Evolutionary conservation across 2,113 vertebrate genomes (phyloP), one percentile per base, ranked within the genome.

Genomic region (Donacobius atricapilla): DNA sequence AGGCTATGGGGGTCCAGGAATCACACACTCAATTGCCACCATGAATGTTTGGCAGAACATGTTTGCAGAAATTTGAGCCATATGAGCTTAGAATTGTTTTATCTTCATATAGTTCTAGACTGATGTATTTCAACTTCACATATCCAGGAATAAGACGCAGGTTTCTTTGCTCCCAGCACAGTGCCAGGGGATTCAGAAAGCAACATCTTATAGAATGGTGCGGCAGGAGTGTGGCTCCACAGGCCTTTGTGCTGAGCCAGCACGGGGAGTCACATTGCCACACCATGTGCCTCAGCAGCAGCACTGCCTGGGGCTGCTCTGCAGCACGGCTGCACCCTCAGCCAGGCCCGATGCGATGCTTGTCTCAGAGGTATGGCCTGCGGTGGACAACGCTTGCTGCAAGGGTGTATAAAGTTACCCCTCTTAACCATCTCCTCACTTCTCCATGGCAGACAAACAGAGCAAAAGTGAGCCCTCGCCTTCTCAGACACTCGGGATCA

Each of bases 201-300:
- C 17, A 45, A 33, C 0, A 2, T 45, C 47, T 69, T 63, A 39
- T 1, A 21, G 47, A 65, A 50, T 0, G 1, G 42, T 7, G 21
- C 60, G 21, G 42, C 58, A 45, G 35, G 23, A 89, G 40, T 19
- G 31, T 5, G 39, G 31, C 31, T 91, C 65, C 45, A 37, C 14
- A 40, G 53, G 47, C 51, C 63, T 45, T 57, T 1, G 4, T 27
- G 42, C 47, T 48, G 63, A 3, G 1, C 8, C 3, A 6, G 72
- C 21, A 15, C 0, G 4, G 69, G 39, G 47, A 24, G 11, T 8
- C 39, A 13, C 0, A 1, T 1, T 37, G 64, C 8, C 61, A 51
- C 15, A 22, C 4, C 6, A 16, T 1, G 7, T 6, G 50, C 68
- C 60, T 39, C 33, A 45, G 66, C 3, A 2, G 40, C 15, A 66